A percentile compares a stretch with the other conserved stretches of the same genome.
phyloP scores from a whole-genome alignment of 2,888 invertebrate species.

The Drosophila pseudotakahashii region DNA sequence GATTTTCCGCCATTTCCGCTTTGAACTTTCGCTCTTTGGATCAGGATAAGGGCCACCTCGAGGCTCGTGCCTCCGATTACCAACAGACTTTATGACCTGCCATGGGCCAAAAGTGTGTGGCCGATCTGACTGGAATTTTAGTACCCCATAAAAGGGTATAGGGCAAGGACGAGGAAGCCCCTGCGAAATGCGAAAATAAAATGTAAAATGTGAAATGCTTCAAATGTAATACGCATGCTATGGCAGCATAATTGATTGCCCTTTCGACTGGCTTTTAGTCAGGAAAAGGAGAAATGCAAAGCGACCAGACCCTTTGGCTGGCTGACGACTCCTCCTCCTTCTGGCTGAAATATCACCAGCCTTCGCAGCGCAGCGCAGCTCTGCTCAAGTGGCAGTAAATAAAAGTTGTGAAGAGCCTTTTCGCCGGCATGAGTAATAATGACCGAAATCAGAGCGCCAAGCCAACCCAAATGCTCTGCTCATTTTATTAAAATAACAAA shows the following conservation, averaged over 20 bases:
- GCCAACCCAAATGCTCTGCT: slow-evolving; percentile 25
- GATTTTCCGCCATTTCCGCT: not conserved
- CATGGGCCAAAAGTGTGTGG: slow-evolving; percentile 11
- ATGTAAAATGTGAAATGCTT: slow-evolving; percentile 64
- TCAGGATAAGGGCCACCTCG: not conserved
- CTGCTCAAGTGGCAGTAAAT: slow-evolving; percentile 37
- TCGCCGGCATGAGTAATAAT: slow-evolving; percentile 51
- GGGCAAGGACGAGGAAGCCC: not conserved
- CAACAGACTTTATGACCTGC: slow-evolving; percentile 5
- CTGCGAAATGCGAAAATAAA: slow-evolving; percentile 35
- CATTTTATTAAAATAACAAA: slow-evolving; percentile 77
- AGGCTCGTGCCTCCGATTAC: not conserved
- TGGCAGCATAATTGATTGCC: slow-evolving; percentile 73
- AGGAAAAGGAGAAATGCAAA: slow-evolving; percentile 50
- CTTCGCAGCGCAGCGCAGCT: not conserved
- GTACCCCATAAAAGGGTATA: slow-evolving; percentile 18
- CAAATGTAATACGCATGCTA: slow-evolving; percentile 60
- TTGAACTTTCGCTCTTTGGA: not conserved
- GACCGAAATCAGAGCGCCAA: slow-evolving; percentile 66
- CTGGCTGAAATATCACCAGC: slow-evolving; percentile 58
- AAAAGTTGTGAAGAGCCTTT: slow-evolving; percentile 37
- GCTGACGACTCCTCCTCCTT: too few species aligned
- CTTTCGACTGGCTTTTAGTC: slow-evolving; percentile 5
- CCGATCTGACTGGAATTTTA: slow-evolving; percentile 20
- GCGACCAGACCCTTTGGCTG: slow-evolving; percentile 34